phyloP scores from a whole-genome alignment of 2,888 invertebrate species.

The Lasioglossum malachurum region DNA sequence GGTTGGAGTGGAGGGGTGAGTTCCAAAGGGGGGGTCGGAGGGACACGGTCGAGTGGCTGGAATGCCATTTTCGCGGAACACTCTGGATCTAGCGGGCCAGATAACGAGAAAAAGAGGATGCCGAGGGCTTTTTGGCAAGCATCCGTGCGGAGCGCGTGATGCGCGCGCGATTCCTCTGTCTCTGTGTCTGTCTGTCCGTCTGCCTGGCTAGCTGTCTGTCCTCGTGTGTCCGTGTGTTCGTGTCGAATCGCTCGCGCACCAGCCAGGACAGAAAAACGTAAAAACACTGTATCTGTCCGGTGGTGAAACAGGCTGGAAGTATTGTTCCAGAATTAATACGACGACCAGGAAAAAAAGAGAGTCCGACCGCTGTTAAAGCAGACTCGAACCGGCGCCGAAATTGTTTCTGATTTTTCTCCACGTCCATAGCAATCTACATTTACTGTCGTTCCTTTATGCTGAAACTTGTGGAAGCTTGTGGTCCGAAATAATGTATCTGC shows the following conservation, averaged over 20 bases:
- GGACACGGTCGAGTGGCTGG: constrained; percentile 62
- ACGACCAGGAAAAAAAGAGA: constrained; percentile 5
- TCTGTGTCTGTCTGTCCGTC: not conserved
- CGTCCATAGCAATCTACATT: not conserved
- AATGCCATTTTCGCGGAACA: constrained; percentile 70
- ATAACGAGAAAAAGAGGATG: constrained; percentile 58
- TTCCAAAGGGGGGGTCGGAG: constrained; percentile 6
- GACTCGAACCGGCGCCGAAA: constrained; percentile 29
- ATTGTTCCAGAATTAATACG: constrained; percentile 59
- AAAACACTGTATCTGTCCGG: constrained; percentile 40
- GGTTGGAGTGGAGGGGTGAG: not conserved
- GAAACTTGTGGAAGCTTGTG: too few species aligned
- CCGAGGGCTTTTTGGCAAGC: constrained; percentile 62
- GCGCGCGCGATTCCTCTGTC: constrained; percentile 22
- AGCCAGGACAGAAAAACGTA: not conserved
- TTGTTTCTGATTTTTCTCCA: constrained; percentile 33
- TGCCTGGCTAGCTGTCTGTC: too few species aligned
- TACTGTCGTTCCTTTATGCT: not conserved
- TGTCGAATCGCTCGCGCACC: constrained; percentile 43
- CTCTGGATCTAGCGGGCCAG: constrained; percentile 56
- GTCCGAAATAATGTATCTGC: too few species aligned
- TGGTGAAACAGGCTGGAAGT: constrained; percentile 58
- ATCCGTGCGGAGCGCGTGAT: constrained; percentile 46
- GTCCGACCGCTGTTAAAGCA: constrained; percentile 31
- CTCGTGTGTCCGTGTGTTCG: not conserved